Evolutionary conservation across 2,113 vertebrate species (phyloP), one percentile per base, ranked within the genome.

Genomic region (Tachycineta bicolor): DNA sequence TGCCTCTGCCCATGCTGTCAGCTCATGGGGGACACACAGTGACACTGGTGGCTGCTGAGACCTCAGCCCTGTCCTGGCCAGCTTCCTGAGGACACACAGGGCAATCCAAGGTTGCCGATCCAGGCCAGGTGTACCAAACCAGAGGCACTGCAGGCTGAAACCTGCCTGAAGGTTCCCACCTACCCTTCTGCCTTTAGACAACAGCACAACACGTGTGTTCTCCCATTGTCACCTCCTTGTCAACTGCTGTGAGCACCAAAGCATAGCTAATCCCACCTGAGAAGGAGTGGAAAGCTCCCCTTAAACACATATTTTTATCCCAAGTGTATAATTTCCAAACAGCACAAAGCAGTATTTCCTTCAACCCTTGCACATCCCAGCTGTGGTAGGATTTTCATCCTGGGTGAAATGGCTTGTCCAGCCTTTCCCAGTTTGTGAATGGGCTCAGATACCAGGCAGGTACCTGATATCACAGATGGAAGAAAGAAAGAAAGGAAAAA

Each of bases 201-300:
- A 7, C 50, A 89, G 25, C 44, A 12, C 52, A 74, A 14, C 46
- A 68, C 43, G 19, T 59, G 0, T 34, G 6, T 56, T 76, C 44
- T 87, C 58, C 58, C 49, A 86, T 17, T 31, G 3, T 14, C 52
- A 1, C n/a, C 22, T 85, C 63, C 62, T 75, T 62, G 43, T 63
- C 85, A 93, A 19, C 64, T 90, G 50, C 69, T 78, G 63, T 52
- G 44, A 93, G n/a, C 67, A 83, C 86, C 67, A 56, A 90, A 79
- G 53, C 71, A 12, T 12, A 56, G 67, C 41, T 59, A 71, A 76
- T 64, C 10, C 39, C 37, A 56, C 16, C 31, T 26, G 5, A 14
- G 11, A 39, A 49, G 44, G 31, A 59, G 39, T 53, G n/a, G 44
- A 60, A 70, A 73, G 80, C 16, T 60, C 21, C 20, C 34, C 14